phyloP scores from a whole-genome alignment of 2,888 invertebrate species.

The Eupithecia tripunctaria region DNA sequence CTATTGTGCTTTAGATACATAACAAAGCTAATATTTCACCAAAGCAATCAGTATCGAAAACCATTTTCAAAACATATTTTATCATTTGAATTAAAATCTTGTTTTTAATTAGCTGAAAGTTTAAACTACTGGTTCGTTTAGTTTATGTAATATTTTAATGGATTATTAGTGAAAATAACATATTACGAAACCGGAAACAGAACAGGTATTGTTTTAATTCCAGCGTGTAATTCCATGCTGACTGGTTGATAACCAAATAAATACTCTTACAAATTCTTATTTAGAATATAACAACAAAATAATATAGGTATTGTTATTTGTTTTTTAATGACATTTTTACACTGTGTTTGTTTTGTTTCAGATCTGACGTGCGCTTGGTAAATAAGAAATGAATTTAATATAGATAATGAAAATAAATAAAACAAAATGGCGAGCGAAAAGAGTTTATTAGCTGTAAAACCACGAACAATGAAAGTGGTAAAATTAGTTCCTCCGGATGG shows the following conservation, averaged over 20 bases:
- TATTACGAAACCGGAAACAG: background rate
- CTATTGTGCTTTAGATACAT: background rate
- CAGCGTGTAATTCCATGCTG: background rate
- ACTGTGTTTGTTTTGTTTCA: slow-evolving; percentile 22
- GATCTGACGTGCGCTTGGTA: slow-evolving; percentile 7
- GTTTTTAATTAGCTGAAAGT: background rate
- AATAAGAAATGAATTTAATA: background rate
- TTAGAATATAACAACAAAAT: background rate
- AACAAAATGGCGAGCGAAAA: slow-evolving; percentile 61
- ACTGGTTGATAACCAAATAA: background rate
- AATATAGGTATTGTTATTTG: background rate
- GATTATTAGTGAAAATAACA: background rate
- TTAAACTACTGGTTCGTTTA: background rate
- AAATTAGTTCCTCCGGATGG: slow-evolving; percentile 86
- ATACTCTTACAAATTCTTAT: background rate
- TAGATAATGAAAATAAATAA: slow-evolving; percentile 14
- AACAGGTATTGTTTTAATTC: background rate
- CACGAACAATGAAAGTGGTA: slow-evolving; percentile 63
- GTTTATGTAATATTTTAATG: background rate
- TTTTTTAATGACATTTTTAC: background rate
- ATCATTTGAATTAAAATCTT: background rate
- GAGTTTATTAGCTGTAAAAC: slow-evolving; percentile 52
- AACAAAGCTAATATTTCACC: background rate
- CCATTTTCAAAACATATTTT: background rate
- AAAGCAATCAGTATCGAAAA: background rate